Evolutionary conservation across 2,113 vertebrate species (phyloP), one percentile per base, ranked within the genome.

Genomic region (Bos indicus): DNA sequence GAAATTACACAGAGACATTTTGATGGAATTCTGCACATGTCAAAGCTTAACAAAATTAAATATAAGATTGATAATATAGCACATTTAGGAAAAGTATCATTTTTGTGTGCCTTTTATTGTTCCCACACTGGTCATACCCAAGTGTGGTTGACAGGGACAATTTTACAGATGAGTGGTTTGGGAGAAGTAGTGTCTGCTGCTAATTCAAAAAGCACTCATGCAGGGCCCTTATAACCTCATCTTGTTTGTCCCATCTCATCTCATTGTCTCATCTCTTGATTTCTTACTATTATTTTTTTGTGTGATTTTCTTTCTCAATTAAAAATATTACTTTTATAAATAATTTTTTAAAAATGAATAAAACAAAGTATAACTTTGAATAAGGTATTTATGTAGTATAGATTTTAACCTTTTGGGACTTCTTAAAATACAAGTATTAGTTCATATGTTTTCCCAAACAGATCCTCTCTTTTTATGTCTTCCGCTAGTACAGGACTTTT

Each of bases 51-150:
- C 60, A 52, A 77, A 87, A 81, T 87, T 81, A 90, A 94, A 95
- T 48, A 78, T 13, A 93, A 62, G 91, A 94, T 84, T 88, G 57
- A 91, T 46, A 80, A 48, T 62, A 78, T 21, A 74, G 51, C 60
- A 57, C 33, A 17, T 83, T 81, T 91, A 90, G 12, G 56, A 86
- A 84, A 85, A 46, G 33, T 60, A 7, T 10, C 48, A 28, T 48
- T 94, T 95, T 91, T 71, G 13, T 90, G 28, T 67, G n/a, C 14
- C 56, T 94, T 97, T 95, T 43, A 91, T 90, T 51, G 14, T 81
- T 93, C 56, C 26, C 40, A 23, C 8, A n/a, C 30, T 40, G 51
- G 25, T 88, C 57, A 62, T 51, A 90, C 4, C 28, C 92, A 80
- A 56, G 84, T 60, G 52, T 26, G 8, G 26, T 43, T 82, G 59